Evolutionary conservation across 2,888 invertebrate species (phyloP).

Genomic region (Quadroppia sp.): DNA sequence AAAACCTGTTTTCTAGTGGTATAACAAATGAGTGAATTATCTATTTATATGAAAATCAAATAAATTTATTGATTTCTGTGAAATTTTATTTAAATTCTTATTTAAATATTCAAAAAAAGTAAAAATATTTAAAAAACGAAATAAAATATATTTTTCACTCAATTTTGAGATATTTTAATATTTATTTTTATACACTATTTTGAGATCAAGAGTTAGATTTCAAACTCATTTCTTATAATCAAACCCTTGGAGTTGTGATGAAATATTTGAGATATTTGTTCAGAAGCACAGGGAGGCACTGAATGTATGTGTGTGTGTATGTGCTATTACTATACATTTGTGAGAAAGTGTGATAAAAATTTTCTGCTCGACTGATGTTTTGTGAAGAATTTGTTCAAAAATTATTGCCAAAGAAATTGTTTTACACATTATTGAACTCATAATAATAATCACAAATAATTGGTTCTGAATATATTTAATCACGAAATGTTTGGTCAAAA

Average conservation of each 20-base stretch:
- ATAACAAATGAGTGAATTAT: neutral
- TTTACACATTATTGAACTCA: constrained; percentile 15
- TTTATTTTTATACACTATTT: too few species aligned
- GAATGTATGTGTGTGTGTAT: too few species aligned
- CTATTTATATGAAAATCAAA: constrained; percentile 16
- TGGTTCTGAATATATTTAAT: neutral
- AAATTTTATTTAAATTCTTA: neutral
- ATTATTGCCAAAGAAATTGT: neutral
- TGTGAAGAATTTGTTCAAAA: neutral
- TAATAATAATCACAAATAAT: constrained; percentile 10
- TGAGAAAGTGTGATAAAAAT: constrained; percentile 14
- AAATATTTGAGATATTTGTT: constrained; percentile 2
- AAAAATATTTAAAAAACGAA: neutral
- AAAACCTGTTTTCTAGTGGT: neutral
- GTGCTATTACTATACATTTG: neutral
- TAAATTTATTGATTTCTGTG: constrained; percentile 5
- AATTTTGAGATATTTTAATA: neutral
- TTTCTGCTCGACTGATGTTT: neutral
- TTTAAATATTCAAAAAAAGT: neutral
- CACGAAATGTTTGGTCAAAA: neutral
- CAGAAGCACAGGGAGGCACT: neutral
- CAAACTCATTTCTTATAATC: neutral
- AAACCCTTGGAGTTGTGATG: neutral
- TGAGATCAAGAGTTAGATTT: neutral
- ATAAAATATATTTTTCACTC: neutral